These are phyloP conservation scores for Bruchidius siliquastri DNA, from an alignment of 2,888 invertebrate species.

Conservation along the genomic window DNA sequence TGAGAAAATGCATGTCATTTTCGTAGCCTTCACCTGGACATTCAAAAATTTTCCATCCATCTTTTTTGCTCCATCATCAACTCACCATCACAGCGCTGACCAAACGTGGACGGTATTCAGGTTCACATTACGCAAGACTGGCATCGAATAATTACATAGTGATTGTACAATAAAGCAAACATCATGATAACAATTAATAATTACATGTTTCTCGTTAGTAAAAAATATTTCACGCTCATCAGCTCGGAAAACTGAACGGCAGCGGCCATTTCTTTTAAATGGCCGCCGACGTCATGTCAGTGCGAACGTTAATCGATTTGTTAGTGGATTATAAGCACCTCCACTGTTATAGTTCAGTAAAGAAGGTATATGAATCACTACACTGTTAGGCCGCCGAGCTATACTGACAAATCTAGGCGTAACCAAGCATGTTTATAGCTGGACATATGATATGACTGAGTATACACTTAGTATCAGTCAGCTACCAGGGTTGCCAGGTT, in stretches of 20 bases:
- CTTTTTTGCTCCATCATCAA: not conserved
- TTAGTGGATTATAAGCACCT: not conserved
- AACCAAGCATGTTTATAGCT: too few relatives aligned
- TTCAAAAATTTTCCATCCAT: not conserved
- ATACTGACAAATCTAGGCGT: too few relatives aligned
- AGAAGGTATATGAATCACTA: too few relatives aligned
- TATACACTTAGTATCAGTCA: too few relatives aligned
- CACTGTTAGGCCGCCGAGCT: too few relatives aligned
- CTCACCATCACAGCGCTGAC: not conserved
- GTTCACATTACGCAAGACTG: not conserved
- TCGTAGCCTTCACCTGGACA: not conserved
- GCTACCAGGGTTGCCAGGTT: too few relatives aligned
- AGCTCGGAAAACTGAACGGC: not conserved
- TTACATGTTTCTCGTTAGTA: not conserved
- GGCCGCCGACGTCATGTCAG: not conserved
- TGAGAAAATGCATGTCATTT: not conserved
- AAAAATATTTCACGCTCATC: not conserved
- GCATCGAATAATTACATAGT: not conserved
- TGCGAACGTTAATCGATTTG: not conserved
- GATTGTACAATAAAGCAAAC: not conserved
- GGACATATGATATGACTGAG: too few relatives aligned
- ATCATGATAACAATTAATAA: not conserved
- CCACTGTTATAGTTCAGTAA: not conserved
- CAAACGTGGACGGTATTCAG: not conserved
- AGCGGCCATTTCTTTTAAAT: not conserved